Evolutionary conservation across 92 coral and sea anemone species (phyloP).

Genomic region (Epizoanthus illoricatus): DNA sequence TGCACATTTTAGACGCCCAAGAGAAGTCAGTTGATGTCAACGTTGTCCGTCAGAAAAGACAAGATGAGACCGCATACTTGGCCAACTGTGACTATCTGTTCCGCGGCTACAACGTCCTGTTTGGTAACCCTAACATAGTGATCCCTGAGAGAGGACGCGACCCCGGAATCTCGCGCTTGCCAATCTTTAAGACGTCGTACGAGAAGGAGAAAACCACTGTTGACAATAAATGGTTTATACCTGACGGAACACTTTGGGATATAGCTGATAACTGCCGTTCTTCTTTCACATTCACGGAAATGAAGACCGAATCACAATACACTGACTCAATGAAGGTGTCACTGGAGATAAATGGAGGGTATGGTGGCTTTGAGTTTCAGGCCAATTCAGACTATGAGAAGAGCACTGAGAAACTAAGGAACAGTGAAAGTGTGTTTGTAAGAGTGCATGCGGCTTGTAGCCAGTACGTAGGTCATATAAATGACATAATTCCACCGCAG

Average conservation of each 20-base stretch:
- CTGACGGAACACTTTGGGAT: conserved; percentile 32
- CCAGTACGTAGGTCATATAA: background rate
- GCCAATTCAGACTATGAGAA: background rate
- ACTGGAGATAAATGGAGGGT: background rate
- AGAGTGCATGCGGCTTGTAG: background rate
- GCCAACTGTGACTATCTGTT: conserved; percentile 41
- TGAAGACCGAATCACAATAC: background rate
- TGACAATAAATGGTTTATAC: background rate
- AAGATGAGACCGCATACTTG: background rate
- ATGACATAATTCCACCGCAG: background rate
- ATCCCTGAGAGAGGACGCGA: conserved; percentile 37
- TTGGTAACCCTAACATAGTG: background rate
- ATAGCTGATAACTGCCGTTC: background rate
- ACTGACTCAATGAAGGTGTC: background rate
- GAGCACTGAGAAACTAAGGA: conserved; percentile 2
- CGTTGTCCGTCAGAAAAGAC: too few species aligned
- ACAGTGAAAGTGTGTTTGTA: background rate
- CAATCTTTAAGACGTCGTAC: too few species aligned
- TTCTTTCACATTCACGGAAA: background rate
- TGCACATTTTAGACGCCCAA: too few species aligned
- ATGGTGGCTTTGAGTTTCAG: background rate
- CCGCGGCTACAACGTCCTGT: conserved; percentile 44
- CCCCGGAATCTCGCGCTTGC: background rate
- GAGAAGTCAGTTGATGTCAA: background rate
- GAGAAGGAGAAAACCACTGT: too few species aligned